Base-by-base conservation (phyloP, 2,113 vertebrate species). In the Elephantulus edwardii region DNA sequence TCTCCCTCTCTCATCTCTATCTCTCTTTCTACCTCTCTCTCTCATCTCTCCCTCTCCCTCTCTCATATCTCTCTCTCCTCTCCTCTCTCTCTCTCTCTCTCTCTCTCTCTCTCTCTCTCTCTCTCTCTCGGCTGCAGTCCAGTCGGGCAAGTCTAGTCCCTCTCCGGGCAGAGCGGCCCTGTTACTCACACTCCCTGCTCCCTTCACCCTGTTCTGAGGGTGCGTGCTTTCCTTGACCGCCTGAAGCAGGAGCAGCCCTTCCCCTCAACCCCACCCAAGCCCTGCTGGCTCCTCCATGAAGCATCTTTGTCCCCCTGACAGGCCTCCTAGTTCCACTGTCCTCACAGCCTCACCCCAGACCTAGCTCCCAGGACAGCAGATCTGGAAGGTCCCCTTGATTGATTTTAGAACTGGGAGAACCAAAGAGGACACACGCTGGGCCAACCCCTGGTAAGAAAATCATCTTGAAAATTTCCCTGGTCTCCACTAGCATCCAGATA, bases 341-440 rank as follows among this genome's bases (percentile, higher is more conserved):
- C 50, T 50, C 75, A 14, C 50, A 44, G 35, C 30, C 66, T 71
- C 28, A 33, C 48, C 60, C 30, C 19, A 35, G 76, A 66, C 28
- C 14, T 5, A 26, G 52, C n/a, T 10, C n/a, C 56, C 24, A 48
- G 62, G 24, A 17, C 56, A 40, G 52, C 54, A 6, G 28, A 48
- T 46, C 33, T 13, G 87, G 85, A 95, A 91, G 74, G 28, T 83
- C 94, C 90, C 93, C 72, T 66, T 70, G 71, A 71, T 35, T 58
- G 24, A 14, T 5, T 13, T 48, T 68, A 22, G 1, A 33, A 71
- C 58, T 76, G 42, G 52, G 79, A 80, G 74, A 90, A 71, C 22
- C 19, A 10, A 72, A 12, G 79, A 75, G 70, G 58, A 35, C n/a
- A 22, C 33, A 35, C 8, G 3, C 33, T 11, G 11, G 24, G 72